phyloP scores from a whole-genome alignment of 2,888 invertebrate genomes.

The Mongoloraphidia duomilia region DNA sequence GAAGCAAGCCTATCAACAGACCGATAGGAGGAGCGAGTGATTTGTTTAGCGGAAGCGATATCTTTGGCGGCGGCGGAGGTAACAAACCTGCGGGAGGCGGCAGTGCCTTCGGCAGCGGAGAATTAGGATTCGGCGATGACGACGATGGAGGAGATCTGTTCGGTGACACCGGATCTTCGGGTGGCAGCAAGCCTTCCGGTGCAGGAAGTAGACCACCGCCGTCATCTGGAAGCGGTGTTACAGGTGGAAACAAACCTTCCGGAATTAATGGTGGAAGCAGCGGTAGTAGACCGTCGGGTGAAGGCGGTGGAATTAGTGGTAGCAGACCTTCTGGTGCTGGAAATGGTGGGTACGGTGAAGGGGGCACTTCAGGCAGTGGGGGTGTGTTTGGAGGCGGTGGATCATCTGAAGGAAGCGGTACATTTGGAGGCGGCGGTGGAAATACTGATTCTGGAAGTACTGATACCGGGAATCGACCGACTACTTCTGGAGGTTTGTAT shows the following conservation, averaged over 20 bases:
- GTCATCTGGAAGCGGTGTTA: not conserved
- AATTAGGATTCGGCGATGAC: not conserved
- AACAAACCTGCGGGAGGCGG: conserved; percentile 21
- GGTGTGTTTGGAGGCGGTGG: conserved; percentile 25
- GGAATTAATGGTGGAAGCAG: not conserved
- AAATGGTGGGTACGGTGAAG: conserved; percentile 16
- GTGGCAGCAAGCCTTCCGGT: conserved; percentile 12
- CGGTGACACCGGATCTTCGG: conserved; percentile 9
- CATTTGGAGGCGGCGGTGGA: conserved; percentile 19
- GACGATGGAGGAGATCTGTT: conserved; percentile 15
- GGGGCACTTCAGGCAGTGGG: conserved; percentile 15
- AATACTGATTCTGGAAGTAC: conserved; percentile 9
- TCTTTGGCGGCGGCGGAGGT: conserved; percentile 28
- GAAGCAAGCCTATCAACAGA: too few species aligned
- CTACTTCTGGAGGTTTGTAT: too few species aligned
- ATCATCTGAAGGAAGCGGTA: conserved; percentile 27
- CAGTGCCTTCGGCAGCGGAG: not conserved
- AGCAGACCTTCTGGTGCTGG: conserved; percentile 12
- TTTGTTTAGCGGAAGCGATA: conserved; percentile 10
- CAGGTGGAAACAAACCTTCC: conserved; percentile 1
- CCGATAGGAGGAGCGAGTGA: not conserved
- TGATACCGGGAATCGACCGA: not conserved
- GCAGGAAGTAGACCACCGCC: conserved; percentile 9
- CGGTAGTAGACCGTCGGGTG: not conserved
- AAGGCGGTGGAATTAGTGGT: conserved; percentile 4